Conservation (phyloP, 2,797 vertebrate species). For the Benthosema pterotum region DNA sequence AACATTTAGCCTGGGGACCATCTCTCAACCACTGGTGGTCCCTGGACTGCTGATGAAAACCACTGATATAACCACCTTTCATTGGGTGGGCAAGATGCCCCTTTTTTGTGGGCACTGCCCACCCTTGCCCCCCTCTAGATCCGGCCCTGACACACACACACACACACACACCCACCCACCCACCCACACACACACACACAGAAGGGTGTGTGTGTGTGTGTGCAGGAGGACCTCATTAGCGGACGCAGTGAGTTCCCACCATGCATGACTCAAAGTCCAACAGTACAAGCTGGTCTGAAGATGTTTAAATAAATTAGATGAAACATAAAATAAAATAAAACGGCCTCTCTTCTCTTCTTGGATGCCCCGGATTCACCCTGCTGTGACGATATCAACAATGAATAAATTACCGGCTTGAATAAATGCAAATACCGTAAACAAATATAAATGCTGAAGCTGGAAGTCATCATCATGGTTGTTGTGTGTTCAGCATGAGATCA, state of each 20-base stretch:
- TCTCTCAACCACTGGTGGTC: too few species aligned
- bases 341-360: too few species aligned
- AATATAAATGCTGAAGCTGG: background rate
- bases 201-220: slow-evolving; percentile 57
- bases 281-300: slow-evolving; percentile 24
- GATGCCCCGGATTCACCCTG: slow-evolving; percentile 33
- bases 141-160: slow-evolving; percentile 45
- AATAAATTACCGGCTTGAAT: slow-evolving; percentile 18
- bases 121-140: too few species aligned
- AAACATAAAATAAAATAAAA: background rate
- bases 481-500: background rate
- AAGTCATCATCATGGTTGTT: background rate
- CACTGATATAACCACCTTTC: too few species aligned
- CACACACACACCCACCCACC: slow-evolving; percentile 18
- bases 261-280: slow-evolving; percentile 26
- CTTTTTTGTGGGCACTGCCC: too few species aligned
- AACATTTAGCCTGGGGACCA: too few species aligned
- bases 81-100: too few species aligned
- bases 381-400: slow-evolving; percentile 25
- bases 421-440: slow-evolving; percentile 11
- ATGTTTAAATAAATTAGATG: slow-evolving; percentile 21
- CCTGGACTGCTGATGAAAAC: too few species aligned
- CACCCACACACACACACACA: slow-evolving; percentile 39
- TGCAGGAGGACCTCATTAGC: slow-evolving; percentile 67
- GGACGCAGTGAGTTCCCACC: slow-evolving; percentile 32